Percentiles rank a stretch among this genome's conserved stretches.
Evolutionary conservation across 2,113 vertebrate species (phyloP).

Genomic region (Hemicordylus capensis): DNA sequence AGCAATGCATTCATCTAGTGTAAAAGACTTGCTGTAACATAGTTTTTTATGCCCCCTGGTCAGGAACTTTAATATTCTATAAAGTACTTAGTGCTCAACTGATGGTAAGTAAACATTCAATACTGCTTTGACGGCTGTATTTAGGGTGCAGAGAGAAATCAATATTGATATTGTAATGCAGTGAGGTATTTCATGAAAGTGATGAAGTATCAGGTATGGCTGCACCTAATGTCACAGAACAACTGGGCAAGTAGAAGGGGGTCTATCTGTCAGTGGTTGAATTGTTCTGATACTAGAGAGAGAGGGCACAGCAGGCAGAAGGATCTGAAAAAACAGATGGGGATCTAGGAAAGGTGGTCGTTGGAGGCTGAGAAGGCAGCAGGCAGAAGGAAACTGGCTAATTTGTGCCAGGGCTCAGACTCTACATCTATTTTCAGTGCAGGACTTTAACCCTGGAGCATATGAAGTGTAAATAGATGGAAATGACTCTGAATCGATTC

Average conservation of each 20-base stretch:
- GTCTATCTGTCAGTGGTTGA: background rate
- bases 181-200: background rate
- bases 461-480: background rate
- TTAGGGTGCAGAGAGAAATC: background rate
- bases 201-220: background rate
- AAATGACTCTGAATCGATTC: background rate
- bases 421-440: background rate
- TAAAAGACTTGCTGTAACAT: background rate
- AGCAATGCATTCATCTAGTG: background rate
- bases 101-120: background rate
- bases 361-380: background rate
- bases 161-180: background rate
- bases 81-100: background rate
- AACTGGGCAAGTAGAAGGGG: background rate
- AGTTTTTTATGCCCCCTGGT: background rate
- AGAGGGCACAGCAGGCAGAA: background rate
- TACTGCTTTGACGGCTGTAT: background rate
- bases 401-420: background rate
- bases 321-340: background rate
- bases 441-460: background rate
- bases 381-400: background rate
- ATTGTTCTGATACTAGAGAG: background rate
- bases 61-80: background rate
- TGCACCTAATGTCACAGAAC: background rate
- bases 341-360: background rate